Evolutionary conservation across 2,888 invertebrate species (phyloP), one percentile per base, ranked within the genome.

Genomic region (Rhodophaea formosa): DNA sequence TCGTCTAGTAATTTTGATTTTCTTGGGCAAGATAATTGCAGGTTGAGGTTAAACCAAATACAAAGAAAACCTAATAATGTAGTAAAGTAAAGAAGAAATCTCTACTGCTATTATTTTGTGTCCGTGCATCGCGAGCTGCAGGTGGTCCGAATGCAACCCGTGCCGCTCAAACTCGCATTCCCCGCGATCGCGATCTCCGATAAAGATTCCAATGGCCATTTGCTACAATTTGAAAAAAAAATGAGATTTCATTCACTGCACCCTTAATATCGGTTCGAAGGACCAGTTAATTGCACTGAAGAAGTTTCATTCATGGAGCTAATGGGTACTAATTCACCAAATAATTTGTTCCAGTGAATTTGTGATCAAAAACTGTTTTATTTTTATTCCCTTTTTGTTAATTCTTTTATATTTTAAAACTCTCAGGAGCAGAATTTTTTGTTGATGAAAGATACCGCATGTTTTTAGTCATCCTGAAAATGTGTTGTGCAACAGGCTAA

Each of bases 161-260:
- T 17, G 51, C 32, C 49, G 49, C 5, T 47, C 47, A 49, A 39
- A 49, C 32, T 35, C 35, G 51, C 51, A 51, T 51, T 35, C 51
- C 15, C 51, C 32, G 15, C 35, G 51, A 51, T 39, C 8, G 51
- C 30, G 49, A 49, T 49, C 49, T 16, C 10, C 16, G 51, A 51
- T 51, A 35, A 51, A 51, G 35, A 51, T 51, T 51, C 51, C 35
- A 15, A 32, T 51, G 35, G 35, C 35, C 51, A 16, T 51, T 35
- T 51, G 51, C 35, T 51, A 51, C 39, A 51, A 51, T 39, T 51
- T 35, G 17, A 15, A 51, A 15, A 51, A 51, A 51, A 51, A 35
- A 49, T 12, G 7, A 51, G 14, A 15, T 30, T 51, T 51, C 51
- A 51, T 51, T 51, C 51, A 51, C 16, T 16, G 39, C 51, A 8